Percentiles rank a stretch among this genome's conserved stretches.
Evolutionary conservation across 1,140 invertebrate species (phyloP).

Genomic region (Drosophila seguyi): DNA sequence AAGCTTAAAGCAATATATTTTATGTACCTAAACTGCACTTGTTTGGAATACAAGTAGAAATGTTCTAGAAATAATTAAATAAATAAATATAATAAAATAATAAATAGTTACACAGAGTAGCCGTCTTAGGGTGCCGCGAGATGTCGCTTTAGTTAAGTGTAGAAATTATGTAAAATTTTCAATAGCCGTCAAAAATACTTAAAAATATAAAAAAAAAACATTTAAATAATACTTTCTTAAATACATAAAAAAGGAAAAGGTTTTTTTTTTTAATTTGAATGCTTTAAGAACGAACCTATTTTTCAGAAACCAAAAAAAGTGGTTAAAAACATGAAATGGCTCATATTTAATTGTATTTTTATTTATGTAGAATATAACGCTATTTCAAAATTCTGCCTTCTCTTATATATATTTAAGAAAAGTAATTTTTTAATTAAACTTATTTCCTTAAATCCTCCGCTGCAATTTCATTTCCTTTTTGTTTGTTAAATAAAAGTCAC

Average conservation of each 20-base stretch:
- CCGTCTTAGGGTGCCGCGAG: neutral
- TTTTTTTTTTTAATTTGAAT: no score
- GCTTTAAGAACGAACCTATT: no score
- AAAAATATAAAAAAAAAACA: neutral
- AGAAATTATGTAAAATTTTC: neutral
- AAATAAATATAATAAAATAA: neutral
- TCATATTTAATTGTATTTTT: no score
- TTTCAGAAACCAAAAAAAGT: no score
- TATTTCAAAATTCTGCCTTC: no score
- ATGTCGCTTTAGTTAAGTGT: neutral
- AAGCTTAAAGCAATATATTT: neutral
- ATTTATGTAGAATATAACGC: no score
- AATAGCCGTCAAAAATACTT: neutral
- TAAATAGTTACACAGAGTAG: neutral
- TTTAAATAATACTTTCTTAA: no score
- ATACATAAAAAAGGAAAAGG: no score
- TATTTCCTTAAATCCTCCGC: neutral
- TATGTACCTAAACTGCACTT: neutral
- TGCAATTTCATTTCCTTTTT: neutral
- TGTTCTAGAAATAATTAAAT: neutral
- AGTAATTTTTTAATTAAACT: neutral
- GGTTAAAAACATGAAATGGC: no score
- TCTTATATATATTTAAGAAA: no score
- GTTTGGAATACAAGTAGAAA: no score
- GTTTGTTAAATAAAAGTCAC: constrained; percentile 8